Conservation (phyloP, 2,113 vertebrate genomes). For the Boulengeromyrus knoepffleri region DNA sequence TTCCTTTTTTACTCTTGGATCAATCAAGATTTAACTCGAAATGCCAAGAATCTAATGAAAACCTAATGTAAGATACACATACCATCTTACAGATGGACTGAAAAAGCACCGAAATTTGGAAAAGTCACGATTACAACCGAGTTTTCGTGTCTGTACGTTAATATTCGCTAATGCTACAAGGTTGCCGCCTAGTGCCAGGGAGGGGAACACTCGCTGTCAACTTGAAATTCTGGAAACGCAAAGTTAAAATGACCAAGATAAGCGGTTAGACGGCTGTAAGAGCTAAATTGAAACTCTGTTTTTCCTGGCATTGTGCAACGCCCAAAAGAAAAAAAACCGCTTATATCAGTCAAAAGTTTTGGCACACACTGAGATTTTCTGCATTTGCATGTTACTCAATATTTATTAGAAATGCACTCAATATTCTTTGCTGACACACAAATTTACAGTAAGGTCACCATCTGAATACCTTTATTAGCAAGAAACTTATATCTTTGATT, state of each 20-base stretch:
- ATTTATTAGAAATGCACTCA: no score
- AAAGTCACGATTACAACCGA: constrained; percentile 51
- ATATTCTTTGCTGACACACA: no score
- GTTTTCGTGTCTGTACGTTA: no score
- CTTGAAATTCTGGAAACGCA: constrained; percentile 13
- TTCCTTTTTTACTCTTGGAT: constrained; percentile 31
- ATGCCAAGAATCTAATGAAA: neutral
- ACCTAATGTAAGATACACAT: constrained; percentile 35
- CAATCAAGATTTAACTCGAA: constrained; percentile 34
- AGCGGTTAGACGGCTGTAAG: neutral
- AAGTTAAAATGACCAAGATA: neutral
- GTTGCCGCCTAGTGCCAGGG: constrained; percentile 49
- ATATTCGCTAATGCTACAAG: constrained; percentile 33
- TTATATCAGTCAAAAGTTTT: neutral
- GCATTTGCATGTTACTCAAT: no score
- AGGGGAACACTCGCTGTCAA: constrained; percentile 25
- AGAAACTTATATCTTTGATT: no score
- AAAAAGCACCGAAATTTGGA: constrained; percentile 50
- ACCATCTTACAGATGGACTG: constrained; percentile 60
- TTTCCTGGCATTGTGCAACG: neutral
- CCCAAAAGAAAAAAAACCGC: neutral
- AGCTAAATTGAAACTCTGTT: neutral
- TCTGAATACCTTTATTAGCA: no score
- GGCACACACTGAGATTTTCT: no score
- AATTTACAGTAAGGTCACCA: no score